A percentile compares a stretch with the other conserved stretches of the same genome.
Conservation (phyloP, 2,113 vertebrate species). For the Oenanthe oenanthe region DNA sequence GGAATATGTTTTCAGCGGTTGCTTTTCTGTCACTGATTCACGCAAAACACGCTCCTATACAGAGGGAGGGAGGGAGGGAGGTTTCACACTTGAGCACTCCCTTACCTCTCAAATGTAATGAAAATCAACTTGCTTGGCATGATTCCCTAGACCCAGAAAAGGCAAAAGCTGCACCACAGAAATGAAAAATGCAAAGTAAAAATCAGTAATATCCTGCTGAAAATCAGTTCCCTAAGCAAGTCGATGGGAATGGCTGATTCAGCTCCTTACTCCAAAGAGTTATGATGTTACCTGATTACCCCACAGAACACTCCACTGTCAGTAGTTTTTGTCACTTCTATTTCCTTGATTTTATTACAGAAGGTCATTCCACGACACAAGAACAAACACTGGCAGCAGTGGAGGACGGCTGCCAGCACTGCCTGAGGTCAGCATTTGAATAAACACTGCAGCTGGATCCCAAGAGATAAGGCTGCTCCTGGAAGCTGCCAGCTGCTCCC, state of each 20-base stretch:
- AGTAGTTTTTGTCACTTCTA: not conserved
- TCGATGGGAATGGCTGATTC: not conserved
- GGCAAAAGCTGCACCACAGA: not conserved
- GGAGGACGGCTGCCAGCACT: not conserved
- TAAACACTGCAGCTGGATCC: not conserved
- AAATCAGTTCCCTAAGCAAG: not conserved
- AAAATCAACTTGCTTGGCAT: not conserved
- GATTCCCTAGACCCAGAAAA: not conserved
- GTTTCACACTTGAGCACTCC: not conserved
- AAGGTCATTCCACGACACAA: not conserved
- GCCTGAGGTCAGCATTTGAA: not conserved
- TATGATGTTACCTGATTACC: not conserved
- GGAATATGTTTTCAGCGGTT: not conserved
- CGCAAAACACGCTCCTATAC: not conserved
- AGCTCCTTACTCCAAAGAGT: not conserved
- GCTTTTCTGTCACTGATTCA: not conserved
- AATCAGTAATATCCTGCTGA: not conserved
- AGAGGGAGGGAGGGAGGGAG: not conserved
- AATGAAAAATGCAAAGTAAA: not conserved
- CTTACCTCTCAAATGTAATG: not conserved
- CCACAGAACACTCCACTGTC: not conserved
- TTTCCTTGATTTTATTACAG: not conserved
- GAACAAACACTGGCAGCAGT: not conserved
- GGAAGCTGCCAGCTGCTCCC: not conserved
- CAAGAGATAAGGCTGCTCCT: not conserved